Conservation (phyloP, 2,113 vertebrate species). For the western clawed frog (Xenopus tropicalis) region UCB_Xtro_10.0 CM004446.2:91355501-91356000, state of each 20-base stretch:
- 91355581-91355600: no score
- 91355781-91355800: neutral
- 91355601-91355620: no score
- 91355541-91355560: no score
- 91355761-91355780: neutral
- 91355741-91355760: neutral
- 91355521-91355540: no score
- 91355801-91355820: conserved; percentile 19
- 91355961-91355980: conserved; percentile 5
- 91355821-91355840: conserved; percentile 18
- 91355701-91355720: neutral
- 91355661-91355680: no score
- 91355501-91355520: no score
- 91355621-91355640: no score
- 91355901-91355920: neutral
- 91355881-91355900: conserved; percentile 20
- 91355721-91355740: neutral
- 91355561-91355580: no score
- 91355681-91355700: neutral
- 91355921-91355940: conserved; percentile 7
- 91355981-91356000: neutral
- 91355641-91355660: no score
- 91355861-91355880: conserved; percentile 34
- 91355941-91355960: conserved; percentile 3
- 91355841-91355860: conserved; percentile 36